These are phyloP conservation scores for Zootoca vivipara DNA, from an alignment of 2,113 vertebrate genomes.

Conservation along the genomic window DNA sequence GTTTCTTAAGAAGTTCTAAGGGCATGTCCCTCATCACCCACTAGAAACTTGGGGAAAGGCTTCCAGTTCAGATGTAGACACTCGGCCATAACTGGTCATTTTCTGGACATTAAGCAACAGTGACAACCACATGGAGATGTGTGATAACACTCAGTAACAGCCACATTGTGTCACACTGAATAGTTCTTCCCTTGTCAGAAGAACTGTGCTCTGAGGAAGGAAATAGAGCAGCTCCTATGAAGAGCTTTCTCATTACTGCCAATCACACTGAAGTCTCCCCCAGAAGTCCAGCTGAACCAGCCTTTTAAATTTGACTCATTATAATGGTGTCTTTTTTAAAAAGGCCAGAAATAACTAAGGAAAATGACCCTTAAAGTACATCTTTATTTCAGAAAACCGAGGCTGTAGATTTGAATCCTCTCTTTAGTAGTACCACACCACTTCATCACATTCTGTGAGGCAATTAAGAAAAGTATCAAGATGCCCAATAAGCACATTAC, in stretches of 20 bases:
- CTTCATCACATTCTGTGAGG: not conserved
- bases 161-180: not conserved
- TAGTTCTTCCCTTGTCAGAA: not conserved
- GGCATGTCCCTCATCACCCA: not conserved
- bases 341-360: not conserved
- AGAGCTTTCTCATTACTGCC: not conserved
- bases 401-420: not conserved
- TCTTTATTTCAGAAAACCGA: not conserved
- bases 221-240: not conserved
- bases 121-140: not conserved
- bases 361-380: slow-evolving; percentile 7
- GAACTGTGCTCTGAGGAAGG: not conserved
- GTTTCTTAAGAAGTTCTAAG: not conserved
- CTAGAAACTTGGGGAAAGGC: not conserved
- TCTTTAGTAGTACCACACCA: not conserved
- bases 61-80: not conserved
- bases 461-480: not conserved
- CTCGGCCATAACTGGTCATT: not conserved
- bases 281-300: not conserved
- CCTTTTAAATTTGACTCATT: slow-evolving; percentile 29
- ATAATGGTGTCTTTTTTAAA: not conserved
- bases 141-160: not conserved
- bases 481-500: not conserved
- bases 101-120: not conserved
- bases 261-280: not conserved